Evolutionary conservation across 2,113 vertebrate genomes (phyloP).

Genomic region (Mellivora capensis): DNA sequence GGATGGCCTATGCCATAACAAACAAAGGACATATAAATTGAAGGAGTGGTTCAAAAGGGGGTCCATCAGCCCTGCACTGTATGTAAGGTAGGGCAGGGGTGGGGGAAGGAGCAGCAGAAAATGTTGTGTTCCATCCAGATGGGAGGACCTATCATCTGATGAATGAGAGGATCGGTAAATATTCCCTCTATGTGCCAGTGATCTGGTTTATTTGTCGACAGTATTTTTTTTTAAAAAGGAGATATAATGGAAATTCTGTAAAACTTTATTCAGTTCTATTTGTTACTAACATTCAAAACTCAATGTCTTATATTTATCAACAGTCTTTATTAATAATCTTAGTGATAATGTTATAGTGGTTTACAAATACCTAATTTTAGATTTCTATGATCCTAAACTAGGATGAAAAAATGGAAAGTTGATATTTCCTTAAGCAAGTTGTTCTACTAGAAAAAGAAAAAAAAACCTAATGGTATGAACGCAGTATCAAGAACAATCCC

Average conservation of each 20-base stretch:
- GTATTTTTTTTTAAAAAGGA: background rate
- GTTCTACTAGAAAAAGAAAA: background rate
- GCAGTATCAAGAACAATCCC: background rate
- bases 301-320: background rate
- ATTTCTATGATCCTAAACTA: slow-evolving; percentile 15
- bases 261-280: background rate
- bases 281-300: slow-evolving; percentile 4
- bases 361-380: slow-evolving; percentile 11
- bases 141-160: background rate
- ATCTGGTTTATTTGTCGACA: background rate
- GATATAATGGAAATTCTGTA: background rate
- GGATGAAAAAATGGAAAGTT: background rate
- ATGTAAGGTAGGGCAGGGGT: no score
- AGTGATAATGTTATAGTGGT: background rate
- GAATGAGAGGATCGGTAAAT: background rate
- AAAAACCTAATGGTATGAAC: background rate
- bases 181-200: background rate
- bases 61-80: background rate
- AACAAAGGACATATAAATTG: background rate
- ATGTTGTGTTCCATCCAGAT: background rate
- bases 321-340: slow-evolving; percentile 37
- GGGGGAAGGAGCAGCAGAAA: background rate
- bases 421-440: background rate
- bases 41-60: background rate
- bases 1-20: background rate